Evolutionary conservation across 2,113 vertebrate species (phyloP).

Genomic region (Tetraodon nigroviridis): DNA sequence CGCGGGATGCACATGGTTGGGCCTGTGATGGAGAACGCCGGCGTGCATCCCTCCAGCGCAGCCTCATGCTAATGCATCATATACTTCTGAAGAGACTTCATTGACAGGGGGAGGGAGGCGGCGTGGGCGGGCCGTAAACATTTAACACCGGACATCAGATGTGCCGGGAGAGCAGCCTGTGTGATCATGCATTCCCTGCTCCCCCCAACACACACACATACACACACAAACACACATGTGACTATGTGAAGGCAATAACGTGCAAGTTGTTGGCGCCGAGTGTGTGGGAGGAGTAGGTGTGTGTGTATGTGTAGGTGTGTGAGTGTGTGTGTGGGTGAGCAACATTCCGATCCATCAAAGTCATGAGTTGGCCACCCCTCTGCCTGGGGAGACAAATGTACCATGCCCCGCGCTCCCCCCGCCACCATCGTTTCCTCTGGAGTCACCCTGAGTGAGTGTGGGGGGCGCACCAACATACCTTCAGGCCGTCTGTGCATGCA

Average conservation of each 20-base stretch:
- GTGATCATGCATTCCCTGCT: background rate
- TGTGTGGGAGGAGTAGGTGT: constrained; percentile 68
- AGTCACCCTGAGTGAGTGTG: constrained; percentile 60
- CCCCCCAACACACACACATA: too few relatives aligned
- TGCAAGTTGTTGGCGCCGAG: constrained; percentile 22
- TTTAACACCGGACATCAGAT: constrained; percentile 60
- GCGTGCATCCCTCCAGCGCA: constrained; percentile 31
- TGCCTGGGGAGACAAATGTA: constrained; percentile 64
- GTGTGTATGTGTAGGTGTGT: constrained; percentile 45
- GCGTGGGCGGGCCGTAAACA: constrained; percentile 67
- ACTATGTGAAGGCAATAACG: constrained; percentile 25
- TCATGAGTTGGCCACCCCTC: constrained; percentile 63
- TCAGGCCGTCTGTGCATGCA: too few relatives aligned
- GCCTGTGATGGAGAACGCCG: constrained; percentile 52
- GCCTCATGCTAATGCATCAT: constrained; percentile 52
- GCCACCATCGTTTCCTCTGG: constrained; percentile 56
- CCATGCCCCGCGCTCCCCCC: constrained; percentile 43
- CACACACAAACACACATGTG: background rate
- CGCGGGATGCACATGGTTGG: constrained; percentile 52
- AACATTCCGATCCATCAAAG: constrained; percentile 76
- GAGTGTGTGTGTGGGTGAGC: constrained; percentile 50
- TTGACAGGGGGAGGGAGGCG: constrained; percentile 61
- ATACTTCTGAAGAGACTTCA: constrained; percentile 65
- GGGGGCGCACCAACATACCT: constrained; percentile 44
- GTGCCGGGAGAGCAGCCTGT: constrained; percentile 42